Evolutionary conservation across 2,113 vertebrate species (phyloP), one percentile per base, ranked within the genome.

Genomic region (Uria lomvia): DNA sequence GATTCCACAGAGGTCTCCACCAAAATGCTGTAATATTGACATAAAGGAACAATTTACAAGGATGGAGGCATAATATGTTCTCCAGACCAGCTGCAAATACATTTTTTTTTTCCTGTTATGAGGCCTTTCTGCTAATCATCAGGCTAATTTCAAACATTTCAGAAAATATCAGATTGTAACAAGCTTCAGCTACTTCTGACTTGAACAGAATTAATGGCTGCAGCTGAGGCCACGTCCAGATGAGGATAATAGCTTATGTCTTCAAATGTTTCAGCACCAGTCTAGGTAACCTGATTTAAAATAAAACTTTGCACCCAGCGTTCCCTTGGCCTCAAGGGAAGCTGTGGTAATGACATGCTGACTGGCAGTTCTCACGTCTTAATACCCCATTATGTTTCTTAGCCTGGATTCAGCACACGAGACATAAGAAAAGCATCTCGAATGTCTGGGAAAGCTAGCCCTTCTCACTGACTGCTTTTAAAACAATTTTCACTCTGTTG

Each of bases 11-110:
- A 88, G 26, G 21, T 71, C 77, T 95, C 84, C 92, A 86, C 83
- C 67, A 94, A 94, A 95, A 92, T 53, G 20, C 16, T 87, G 10
- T 79, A 84, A 71, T 93, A 89, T 79, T 92, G 70, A 88, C 89
- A 88, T 63, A 88, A 86, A 95, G 38, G 92, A 92, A 79, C 15
- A 45, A 71, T 88, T 92, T 95, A 72, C 52, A 71, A 79, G 66
- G 68, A 68, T 49, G 50, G 55, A 86, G 34, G 59, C 18, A 74
- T 47, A 85, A 94, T 88, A 75, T 55, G 22, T 80, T 90, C 38
- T 75, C 81, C 86, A 92, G 85, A 74, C 22, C 49, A 88, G 67
- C 55, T 89, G 63, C 45, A 95, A 79, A 21, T 66, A 67, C 42
- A 5, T 12, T 36, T 86, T 79, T 86, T 86, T 60, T 62, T 70